These are phyloP conservation scores for Agapornis canus DNA, from an alignment of 2,797 vertebrate species.

Conservation along the genomic window DNA sequence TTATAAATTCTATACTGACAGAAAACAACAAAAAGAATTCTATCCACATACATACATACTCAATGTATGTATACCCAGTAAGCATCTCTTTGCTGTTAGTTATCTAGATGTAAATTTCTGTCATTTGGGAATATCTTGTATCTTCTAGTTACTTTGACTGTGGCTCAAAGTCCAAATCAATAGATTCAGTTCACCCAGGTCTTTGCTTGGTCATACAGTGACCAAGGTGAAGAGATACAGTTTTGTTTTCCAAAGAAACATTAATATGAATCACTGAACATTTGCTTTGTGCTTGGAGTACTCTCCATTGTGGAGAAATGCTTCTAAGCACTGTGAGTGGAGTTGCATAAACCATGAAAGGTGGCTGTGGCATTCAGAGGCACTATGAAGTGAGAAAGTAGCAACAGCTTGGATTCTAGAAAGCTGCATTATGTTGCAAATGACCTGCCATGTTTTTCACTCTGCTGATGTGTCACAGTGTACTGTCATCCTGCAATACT, in stretches of 20 bases:
- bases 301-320: not conserved
- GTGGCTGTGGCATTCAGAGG: not conserved
- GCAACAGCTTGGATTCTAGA: not conserved
- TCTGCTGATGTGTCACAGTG: not conserved
- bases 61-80: not conserved
- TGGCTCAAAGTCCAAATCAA: not conserved
- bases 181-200: not conserved
- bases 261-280: not conserved
- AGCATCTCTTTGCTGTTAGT: not conserved
- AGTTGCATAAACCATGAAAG: not conserved
- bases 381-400: not conserved
- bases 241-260: not conserved
- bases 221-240: not conserved
- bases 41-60: fast-evolving
- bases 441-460: not conserved
- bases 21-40: not conserved
- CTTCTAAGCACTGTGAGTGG: not conserved
- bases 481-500: not conserved
- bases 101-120: not conserved
- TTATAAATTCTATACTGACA: not conserved
- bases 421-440: not conserved
- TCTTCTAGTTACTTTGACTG: not conserved
- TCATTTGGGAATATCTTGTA: not conserved
- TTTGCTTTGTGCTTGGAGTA: not conserved
- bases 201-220: not conserved